A percentile compares a stretch with the other conserved stretches of the same genome.
Evolutionary conservation across 2,113 vertebrate species (phyloP).

Genomic region (Xiphophorus maculatus): DNA sequence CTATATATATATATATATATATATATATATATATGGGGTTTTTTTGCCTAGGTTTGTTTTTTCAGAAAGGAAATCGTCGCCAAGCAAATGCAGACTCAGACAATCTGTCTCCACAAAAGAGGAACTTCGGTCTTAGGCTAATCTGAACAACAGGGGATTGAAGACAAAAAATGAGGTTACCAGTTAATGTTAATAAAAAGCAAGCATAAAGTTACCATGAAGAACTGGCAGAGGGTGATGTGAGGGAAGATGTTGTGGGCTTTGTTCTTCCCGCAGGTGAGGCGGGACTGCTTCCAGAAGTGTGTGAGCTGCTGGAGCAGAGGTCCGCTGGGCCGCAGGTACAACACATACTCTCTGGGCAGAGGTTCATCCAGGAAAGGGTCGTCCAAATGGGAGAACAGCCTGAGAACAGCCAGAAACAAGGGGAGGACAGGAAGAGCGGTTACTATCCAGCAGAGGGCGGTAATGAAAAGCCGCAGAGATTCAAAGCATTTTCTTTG

Average conservation of each 20-base stretch:
- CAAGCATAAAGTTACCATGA: constrained; percentile 85
- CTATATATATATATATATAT: no score
- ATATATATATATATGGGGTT: no score
- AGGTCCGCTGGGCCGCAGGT: constrained; percentile 93
- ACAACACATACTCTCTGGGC: constrained; percentile 95
- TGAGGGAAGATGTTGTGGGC: constrained; percentile 99
- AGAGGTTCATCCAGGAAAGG: constrained; percentile 94
- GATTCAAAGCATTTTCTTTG: neutral
- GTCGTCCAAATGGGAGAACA: constrained; percentile 97
- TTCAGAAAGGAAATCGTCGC: no score
- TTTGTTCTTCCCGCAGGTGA: constrained; percentile 96
- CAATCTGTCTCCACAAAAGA: neutral
- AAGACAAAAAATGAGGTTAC: neutral
- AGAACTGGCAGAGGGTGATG: constrained; percentile 99
- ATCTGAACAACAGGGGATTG: neutral
- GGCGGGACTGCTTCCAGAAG: constrained; percentile 97
- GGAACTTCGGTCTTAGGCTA: neutral
- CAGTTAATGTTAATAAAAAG: neutral
- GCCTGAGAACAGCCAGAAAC: constrained; percentile 76
- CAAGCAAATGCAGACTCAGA: neutral
- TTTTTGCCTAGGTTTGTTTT: no score
- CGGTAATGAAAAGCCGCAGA: constrained; percentile 9
- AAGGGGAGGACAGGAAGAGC: neutral
- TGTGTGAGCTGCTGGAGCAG: constrained; percentile 92
- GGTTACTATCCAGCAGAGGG: constrained; percentile 52